Conservation (phyloP, 2,888 invertebrate species). For the Hirtodrosophila alboralis region DNA sequence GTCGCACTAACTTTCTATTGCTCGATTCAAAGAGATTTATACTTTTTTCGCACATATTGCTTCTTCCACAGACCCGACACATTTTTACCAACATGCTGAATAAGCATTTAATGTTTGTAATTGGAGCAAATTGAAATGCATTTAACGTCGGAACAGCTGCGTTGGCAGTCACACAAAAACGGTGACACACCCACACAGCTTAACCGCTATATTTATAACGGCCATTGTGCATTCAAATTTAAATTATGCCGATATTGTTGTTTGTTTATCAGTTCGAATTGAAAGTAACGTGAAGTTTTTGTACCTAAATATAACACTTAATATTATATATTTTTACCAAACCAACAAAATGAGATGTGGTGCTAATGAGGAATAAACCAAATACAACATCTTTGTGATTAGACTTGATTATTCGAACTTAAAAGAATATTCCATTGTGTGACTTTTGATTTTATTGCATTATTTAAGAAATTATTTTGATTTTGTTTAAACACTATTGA, state of each 20-base stretch:
- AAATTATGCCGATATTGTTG: neutral
- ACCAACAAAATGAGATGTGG: too few relatives aligned
- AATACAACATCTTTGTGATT: too few relatives aligned
- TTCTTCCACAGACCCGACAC: slow-evolving; percentile 54
- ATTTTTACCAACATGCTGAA: slow-evolving; percentile 39
- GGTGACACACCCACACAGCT: slow-evolving; percentile 6
- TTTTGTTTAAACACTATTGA: slow-evolving; percentile 8
- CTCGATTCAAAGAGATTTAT: slow-evolving; percentile 42
- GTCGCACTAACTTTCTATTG: slow-evolving; percentile 38
- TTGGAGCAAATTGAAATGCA: slow-evolving; percentile 14
- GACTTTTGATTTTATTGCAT: slow-evolving; percentile 14
- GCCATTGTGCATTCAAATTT: neutral
- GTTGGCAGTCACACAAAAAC: slow-evolving; percentile 34
- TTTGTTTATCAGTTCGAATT: too few relatives aligned
- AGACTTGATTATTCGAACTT: neutral
- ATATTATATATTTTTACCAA: too few relatives aligned
- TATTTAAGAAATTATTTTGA: neutral
- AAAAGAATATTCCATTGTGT: neutral
- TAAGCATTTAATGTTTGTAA: slow-evolving; percentile 2
- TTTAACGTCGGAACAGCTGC: slow-evolving; percentile 33
- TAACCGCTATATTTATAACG: slow-evolving; percentile 6
- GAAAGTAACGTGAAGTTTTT: too few relatives aligned
- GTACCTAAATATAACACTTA: too few relatives aligned
- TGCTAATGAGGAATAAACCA: too few relatives aligned
- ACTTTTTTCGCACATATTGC: slow-evolving; percentile 26